Evolutionary conservation across 2,888 invertebrate species (phyloP), one percentile per base, ranked within the genome.

Genomic region (Chorisops tibialis): DNA sequence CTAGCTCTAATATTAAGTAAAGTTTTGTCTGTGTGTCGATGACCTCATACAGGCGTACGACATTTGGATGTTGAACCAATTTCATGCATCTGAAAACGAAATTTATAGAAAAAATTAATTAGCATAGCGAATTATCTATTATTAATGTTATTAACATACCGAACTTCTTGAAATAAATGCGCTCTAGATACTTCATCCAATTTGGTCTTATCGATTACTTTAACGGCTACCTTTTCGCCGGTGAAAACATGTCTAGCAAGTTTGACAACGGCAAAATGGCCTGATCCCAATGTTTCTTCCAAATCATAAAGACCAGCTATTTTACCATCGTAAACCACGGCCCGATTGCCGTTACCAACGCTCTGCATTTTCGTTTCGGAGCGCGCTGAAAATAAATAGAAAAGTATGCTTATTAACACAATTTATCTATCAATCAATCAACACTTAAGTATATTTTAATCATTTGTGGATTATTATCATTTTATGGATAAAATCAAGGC

Each of bases 21-120:
- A 97, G 83, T 81, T 99, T 98, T 67, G 96, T 96, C 78, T 96
- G 94, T 38, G 99, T 99, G 81, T 99, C 99, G 75, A 99, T 99
- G 67, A 99, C 98, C 83, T 99, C 97, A 81, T 99, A 99, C 52
- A 99, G 82, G 61, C 97, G 84, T 49, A 99, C 98, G 41, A 99
- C 97, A 81, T 99, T 96, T 35, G 98, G 97, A 81, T 99, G 99
- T 78, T 99, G 98, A 49, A 99, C 98, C 71, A 99, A 81, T 80
- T 98, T 98, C 97, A 98, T 98, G 78, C 97, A 98, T 67, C 96
- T 86, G 66, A 93, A 88, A 92, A 89, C 73, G 61, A 79, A n/a
- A n/a, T n/a, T n/a, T n/a, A 49, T 30, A 30, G 30, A 2, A 30
- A 30, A 1, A 30, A 7, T 30, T 16, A 58, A 38, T 35, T 35